A percentile compares a stretch with the other conserved stretches of the same genome.
Evolutionary conservation across 2,113 vertebrate species (phyloP).

Genomic region (Cettia cetti): DNA sequence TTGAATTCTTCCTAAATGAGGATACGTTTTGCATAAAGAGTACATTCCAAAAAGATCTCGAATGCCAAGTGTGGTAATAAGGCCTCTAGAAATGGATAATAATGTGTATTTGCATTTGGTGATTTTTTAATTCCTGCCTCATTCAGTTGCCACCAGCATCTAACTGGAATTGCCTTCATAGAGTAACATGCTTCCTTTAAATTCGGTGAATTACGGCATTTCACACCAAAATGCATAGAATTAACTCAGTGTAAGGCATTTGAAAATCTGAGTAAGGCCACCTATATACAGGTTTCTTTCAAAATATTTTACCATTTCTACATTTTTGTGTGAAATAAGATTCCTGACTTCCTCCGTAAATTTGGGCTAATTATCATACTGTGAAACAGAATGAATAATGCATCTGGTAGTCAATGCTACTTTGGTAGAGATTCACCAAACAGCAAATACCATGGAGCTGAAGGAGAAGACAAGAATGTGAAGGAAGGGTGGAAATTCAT

Average conservation of each 20-base stretch:
- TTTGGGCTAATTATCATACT: not conserved
- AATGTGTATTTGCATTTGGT: not conserved
- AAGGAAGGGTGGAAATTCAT: not conserved
- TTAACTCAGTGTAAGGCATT: not conserved
- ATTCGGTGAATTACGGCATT: not conserved
- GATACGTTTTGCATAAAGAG: not conserved
- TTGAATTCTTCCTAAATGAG: not conserved
- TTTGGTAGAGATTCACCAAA: not conserved
- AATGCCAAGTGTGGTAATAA: not conserved
- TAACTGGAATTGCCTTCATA: not conserved
- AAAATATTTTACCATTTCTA: not conserved
- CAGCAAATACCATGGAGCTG: not conserved
- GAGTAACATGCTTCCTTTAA: not conserved
- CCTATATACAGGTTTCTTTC: not conserved
- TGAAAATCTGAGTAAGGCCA: not conserved
- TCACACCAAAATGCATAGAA: not conserved
- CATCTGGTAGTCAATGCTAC: not conserved
- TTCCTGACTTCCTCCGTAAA: not conserved
- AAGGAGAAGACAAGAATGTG: not conserved
- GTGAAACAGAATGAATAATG: not conserved
- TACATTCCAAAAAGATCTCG: not conserved
- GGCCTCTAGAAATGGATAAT: not conserved
- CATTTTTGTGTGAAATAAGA: not conserved
- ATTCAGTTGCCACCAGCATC: rapidly evolving
- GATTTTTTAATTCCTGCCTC: not conserved